A percentile compares a stretch with the other conserved stretches of the same genome.
Conservation (phyloP, 2,888 invertebrate species). For the Drosophila suboccidentalis region DNA sequence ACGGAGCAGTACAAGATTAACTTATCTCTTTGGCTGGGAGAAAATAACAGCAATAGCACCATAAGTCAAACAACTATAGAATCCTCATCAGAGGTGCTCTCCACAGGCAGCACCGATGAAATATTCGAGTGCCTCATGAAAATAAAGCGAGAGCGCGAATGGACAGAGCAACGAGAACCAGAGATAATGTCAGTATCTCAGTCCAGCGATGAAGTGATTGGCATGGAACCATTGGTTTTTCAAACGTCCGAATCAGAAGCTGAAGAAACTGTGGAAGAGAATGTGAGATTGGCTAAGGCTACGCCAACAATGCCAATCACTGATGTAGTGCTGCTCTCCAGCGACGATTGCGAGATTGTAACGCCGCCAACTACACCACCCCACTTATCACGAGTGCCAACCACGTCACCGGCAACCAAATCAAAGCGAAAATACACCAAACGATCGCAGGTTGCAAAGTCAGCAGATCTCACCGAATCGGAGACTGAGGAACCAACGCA, state of each 20-base stretch:
- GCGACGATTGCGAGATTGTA: constrained; percentile 74
- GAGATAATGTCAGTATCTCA: constrained; percentile 62
- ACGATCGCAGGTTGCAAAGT: constrained; percentile 11
- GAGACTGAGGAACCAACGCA: constrained; percentile 34
- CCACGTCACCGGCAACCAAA: constrained; percentile 12
- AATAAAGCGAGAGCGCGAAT: constrained; percentile 41
- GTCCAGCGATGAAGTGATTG: constrained; percentile 74
- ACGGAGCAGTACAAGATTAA: constrained; percentile 74
- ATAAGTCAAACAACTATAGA: constrained; percentile 47
- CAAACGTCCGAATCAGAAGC: constrained; percentile 81
- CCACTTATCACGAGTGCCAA: neutral
- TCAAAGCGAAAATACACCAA: constrained; percentile 38
- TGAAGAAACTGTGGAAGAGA: constrained; percentile 29
- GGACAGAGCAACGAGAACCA: constrained; percentile 30
- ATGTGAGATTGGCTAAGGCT: neutral
- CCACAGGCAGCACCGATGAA: constrained; percentile 76
- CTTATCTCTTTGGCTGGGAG: constrained; percentile 73
- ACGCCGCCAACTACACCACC: constrained; percentile 26
- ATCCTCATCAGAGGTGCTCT: constrained; percentile 41
- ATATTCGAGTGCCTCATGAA: constrained; percentile 64
- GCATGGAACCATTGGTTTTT: constrained; percentile 84
- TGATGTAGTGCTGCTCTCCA: constrained; percentile 58
- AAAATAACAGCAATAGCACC: constrained; percentile 59
- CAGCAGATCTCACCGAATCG: constrained; percentile 47
- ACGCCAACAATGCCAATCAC: neutral